These are phyloP conservation scores for Chrysomela aeneicollis DNA, from an alignment of 2,888 invertebrate genomes.

Conservation along the genomic window DNA sequence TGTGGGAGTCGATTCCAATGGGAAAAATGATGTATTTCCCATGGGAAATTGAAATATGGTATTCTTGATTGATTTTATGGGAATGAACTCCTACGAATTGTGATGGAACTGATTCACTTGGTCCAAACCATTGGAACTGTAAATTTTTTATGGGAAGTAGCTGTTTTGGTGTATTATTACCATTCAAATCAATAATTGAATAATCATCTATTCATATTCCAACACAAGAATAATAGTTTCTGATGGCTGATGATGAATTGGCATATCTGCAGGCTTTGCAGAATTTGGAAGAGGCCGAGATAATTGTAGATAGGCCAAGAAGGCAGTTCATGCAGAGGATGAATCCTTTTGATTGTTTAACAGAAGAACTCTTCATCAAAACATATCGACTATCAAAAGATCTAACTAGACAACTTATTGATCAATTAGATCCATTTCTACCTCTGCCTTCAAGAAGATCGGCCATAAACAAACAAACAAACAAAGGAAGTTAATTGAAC, in stretches of 20 bases:
- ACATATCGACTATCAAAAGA: conserved; percentile 13
- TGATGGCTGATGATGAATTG: conserved; percentile 1
- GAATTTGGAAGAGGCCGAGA: conserved; percentile 20
- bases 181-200: too few species aligned
- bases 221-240: too few species aligned
- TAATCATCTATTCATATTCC: too few species aligned
- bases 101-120: not conserved
- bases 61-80: too few species aligned
- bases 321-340: conserved; percentile 4
- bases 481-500: conserved; percentile 12
- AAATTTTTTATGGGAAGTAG: not conserved
- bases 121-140: not conserved
- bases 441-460: conserved; percentile 7
- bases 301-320: not conserved
- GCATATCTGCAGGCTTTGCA: not conserved
- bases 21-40: too few species aligned
- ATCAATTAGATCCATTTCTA: conserved; percentile 4
- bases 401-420: conserved; percentile 3
- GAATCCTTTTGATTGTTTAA: conserved; percentile 12
- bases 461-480: conserved; percentile 15
- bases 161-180: not conserved
- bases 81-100: too few species aligned
- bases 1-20: too few species aligned
- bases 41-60: too few species aligned
- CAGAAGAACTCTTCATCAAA: conserved; percentile 6